Base-by-base conservation (phyloP, 2,888 invertebrate species). In the Ephialtes manifestator region DNA sequence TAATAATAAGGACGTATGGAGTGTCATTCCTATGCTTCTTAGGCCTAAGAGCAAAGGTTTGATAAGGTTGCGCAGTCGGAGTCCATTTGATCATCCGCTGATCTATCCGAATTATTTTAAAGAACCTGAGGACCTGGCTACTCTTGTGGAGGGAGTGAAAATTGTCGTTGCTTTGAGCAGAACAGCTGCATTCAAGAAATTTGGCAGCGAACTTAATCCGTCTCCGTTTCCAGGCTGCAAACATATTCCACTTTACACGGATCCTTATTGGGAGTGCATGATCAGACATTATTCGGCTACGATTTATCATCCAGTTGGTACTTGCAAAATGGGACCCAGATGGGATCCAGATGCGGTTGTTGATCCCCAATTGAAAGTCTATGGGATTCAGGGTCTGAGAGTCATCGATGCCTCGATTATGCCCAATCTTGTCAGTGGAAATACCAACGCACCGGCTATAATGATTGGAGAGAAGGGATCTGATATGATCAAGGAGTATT, bases 381-480 rank as follows among this genome's bases (percentile, higher is more conserved):
- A 98, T 89, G 98, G 98, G 0, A 95, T 98, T 0, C 96, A 96
- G 87, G 97, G 97, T 0, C 93, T 98, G 4, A 94, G 98, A 15
- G 98, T 98, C 0, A 96, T 97, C 84, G 98, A 98, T 90, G 98
- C 97, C 0, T 97, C 97, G 78, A 97, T 98, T 28, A 98, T 98
- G 97, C 98, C 98, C 0, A 97, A 96, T 87, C 94, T 97, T 86
- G 97, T 98, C 0, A 97, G 97, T 88, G 97, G 97, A 0, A 98
- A 98, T 88, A 98, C 98, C 0, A 98, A 98, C 90, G 98, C 97
- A 0, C 98, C 98, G 0, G 96, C 96, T 0, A 97, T 98, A 43
- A 98, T 98, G 98, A 97, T 98, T 67, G 98, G 96, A 0, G 98
- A 98, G 92, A 98, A 98, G 93, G 98, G 97, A 0, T 96, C 98